phyloP scores from a whole-genome alignment of 2,888 invertebrate species.

The Epirrhoe alternata region DNA sequence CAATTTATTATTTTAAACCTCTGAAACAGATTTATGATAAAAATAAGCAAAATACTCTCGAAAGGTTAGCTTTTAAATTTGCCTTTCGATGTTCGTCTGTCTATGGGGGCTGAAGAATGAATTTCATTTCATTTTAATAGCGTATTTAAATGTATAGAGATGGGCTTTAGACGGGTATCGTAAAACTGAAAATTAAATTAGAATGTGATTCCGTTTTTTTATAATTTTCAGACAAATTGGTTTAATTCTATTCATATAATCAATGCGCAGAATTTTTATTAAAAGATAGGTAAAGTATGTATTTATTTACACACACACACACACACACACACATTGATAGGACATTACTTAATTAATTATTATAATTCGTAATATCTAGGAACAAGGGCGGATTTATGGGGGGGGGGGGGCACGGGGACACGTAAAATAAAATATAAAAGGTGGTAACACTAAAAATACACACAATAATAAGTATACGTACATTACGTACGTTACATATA shows the following conservation, averaged over 20 bases:
- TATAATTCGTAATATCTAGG: too few species aligned
- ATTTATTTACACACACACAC: too few species aligned
- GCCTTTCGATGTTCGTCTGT: neutral
- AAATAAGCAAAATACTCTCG: neutral
- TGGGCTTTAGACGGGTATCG: constrained; percentile 26
- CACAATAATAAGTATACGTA: too few species aligned
- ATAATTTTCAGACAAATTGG: neutral
- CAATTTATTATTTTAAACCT: too few species aligned
- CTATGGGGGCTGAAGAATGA: constrained; percentile 40
- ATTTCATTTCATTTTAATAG: constrained; percentile 43
- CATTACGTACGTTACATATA: too few species aligned
- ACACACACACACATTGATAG: too few species aligned
- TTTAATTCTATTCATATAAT: neutral
- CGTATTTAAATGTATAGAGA: constrained; percentile 33
- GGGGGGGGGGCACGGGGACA: too few species aligned
- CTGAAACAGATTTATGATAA: too few species aligned
- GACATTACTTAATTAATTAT: too few species aligned
- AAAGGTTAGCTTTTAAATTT: neutral
- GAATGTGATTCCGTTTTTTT: constrained; percentile 13
- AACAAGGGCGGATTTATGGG: too few species aligned
- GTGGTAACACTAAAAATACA: too few species aligned
- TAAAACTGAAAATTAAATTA: constrained; percentile 30
- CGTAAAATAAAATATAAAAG: too few species aligned
- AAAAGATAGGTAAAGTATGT: neutral
- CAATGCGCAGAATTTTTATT: neutral